Evolutionary conservation across 2,797 vertebrate genomes (phyloP).

Genomic region (Clangula hyemalis): DNA sequence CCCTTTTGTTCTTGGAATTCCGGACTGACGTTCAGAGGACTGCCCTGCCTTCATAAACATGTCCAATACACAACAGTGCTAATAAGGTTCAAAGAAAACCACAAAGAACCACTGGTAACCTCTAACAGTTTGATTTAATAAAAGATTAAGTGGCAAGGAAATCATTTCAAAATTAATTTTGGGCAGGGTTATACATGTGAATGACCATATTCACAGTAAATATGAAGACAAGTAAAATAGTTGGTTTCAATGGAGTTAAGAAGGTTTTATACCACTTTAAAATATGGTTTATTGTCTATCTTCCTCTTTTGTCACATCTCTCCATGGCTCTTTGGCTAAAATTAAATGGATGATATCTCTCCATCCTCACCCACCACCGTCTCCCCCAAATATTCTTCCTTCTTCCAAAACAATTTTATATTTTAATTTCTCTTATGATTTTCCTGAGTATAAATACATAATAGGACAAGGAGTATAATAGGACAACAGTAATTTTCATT

Average conservation of each 20-base stretch:
- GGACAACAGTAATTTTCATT: background rate
- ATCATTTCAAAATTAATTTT: background rate
- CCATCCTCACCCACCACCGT: background rate
- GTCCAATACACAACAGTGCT: background rate
- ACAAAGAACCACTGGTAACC: background rate
- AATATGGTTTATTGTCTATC: fast-evolving
- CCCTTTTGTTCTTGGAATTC: slow-evolving; percentile 10
- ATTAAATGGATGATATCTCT: background rate
- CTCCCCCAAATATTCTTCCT: background rate
- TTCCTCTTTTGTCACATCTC: background rate
- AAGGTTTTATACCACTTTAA: background rate
- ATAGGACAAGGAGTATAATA: too few relatives aligned
- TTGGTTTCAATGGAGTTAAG: background rate
- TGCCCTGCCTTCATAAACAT: background rate
- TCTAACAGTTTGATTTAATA: background rate
- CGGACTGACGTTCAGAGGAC: background rate
- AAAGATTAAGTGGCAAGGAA: background rate
- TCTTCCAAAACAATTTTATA: background rate
- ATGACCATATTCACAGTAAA: background rate
- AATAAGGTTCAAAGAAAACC: background rate
- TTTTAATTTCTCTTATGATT: background rate
- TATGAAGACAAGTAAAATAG: background rate
- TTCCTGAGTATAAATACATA: background rate
- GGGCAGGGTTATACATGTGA: background rate
- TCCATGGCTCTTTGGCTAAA: background rate